These are phyloP conservation scores for Cydia pomonella DNA, from an alignment of 1,140 invertebrate genomes.

Conservation along the genomic window DNA sequence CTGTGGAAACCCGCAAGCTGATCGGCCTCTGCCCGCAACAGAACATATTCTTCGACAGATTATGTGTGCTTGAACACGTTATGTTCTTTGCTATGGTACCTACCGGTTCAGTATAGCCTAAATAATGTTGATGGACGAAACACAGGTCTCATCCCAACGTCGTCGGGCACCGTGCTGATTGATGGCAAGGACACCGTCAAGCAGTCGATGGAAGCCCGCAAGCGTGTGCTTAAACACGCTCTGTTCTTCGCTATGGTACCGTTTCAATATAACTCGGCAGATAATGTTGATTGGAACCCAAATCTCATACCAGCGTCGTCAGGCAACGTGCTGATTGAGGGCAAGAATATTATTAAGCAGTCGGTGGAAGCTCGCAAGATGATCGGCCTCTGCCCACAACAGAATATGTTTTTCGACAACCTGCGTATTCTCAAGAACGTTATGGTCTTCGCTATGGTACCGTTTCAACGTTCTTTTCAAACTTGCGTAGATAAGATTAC, in stretches of 20 bases:
- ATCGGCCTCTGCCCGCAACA: constrained; percentile 91
- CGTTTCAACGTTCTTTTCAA: too few relatives aligned
- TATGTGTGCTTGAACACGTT: constrained; percentile 88
- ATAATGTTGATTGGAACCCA: constrained; percentile 17
- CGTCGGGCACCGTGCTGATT: constrained; percentile 37
- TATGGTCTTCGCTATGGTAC: constrained; percentile 42
- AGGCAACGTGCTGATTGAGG: constrained; percentile 38
- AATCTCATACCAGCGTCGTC: constrained; percentile 40
- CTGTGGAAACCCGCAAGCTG: constrained; percentile 65
- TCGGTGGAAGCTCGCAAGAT: constrained; percentile 66
- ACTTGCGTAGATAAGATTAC: too few relatives aligned
- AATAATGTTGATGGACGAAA: background rate
- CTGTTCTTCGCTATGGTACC: constrained; percentile 83
- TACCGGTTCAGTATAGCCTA: too few relatives aligned
- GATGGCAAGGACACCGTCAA: constrained; percentile 36
- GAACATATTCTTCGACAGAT: constrained; percentile 86
- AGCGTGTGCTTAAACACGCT: constrained; percentile 86
- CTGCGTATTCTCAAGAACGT: constrained; percentile 89
- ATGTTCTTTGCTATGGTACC: constrained; percentile 84
- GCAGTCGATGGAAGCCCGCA: constrained; percentile 55
- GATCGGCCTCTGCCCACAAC: constrained; percentile 90
- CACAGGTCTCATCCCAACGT: constrained; percentile 39
- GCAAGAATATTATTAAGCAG: constrained; percentile 27
- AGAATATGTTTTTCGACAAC: constrained; percentile 87
- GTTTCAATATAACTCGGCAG: too few relatives aligned